A percentile compares a stretch with the other conserved stretches of the same genome.
phyloP scores from a whole-genome alignment of 2,113 vertebrate species.

The Herpetotheres cachinnans region DNA sequence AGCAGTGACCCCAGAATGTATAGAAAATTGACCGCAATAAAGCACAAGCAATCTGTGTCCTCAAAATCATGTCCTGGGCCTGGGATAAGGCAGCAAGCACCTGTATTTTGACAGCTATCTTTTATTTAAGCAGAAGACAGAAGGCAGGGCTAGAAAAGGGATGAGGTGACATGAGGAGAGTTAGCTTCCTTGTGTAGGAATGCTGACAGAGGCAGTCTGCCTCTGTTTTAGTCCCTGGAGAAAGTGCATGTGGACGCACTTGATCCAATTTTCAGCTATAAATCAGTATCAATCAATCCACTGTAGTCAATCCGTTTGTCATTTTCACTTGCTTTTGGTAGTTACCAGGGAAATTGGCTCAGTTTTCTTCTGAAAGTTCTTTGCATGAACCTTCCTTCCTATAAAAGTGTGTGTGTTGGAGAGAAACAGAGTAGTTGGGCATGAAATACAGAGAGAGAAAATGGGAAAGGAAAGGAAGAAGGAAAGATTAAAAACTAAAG shows the following conservation, averaged over 20 bases:
- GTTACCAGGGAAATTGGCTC: conserved; percentile 26
- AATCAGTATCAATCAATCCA: conserved; percentile 35
- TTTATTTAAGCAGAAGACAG: not conserved
- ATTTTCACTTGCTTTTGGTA: conserved; percentile 27
- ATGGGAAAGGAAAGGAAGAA: not conserved
- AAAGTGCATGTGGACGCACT: not conserved
- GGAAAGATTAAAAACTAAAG: not conserved
- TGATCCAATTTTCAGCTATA: conserved; percentile 32
- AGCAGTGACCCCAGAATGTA: not conserved
- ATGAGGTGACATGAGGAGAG: not conserved
- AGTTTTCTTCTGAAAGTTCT: conserved; percentile 8
- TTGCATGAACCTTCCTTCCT: conserved; percentile 3
- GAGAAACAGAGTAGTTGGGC: not conserved
- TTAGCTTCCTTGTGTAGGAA: not conserved
- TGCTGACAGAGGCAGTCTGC: not conserved
- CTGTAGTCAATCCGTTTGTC: not conserved
- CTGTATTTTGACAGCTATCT: not conserved
- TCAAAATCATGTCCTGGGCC: not conserved
- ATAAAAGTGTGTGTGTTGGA: not conserved
- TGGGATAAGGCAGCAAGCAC: not conserved
- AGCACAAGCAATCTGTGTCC: not conserved
- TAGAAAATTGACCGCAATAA: not conserved
- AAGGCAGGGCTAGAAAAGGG: not conserved
- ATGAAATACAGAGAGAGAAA: not conserved
- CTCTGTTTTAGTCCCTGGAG: not conserved